phyloP scores from a whole-genome alignment of 1,140 invertebrate species.

The Plodia interpunctella region DNA sequence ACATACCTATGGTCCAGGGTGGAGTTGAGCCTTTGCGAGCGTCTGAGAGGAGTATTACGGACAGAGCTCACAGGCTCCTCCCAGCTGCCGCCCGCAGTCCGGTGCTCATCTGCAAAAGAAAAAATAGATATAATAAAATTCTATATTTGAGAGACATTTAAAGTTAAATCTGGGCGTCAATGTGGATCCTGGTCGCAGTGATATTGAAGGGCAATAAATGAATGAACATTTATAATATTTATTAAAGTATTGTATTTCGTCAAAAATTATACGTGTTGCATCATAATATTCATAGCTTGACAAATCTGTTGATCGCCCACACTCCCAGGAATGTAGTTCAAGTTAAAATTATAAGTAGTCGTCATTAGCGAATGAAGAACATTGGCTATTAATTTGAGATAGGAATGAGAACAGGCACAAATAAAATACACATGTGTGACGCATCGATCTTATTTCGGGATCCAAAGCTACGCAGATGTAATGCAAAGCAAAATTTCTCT shows the following conservation, averaged over 20 bases:
- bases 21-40: constrained; percentile 65
- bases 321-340: background rate
- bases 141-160: too few species aligned
- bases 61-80: constrained; percentile 71
- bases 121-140: background rate
- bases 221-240: too few species aligned
- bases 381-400: background rate
- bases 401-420: background rate
- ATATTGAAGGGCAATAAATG: too few species aligned
- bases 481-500: background rate
- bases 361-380: background rate
- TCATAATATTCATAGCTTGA: background rate
- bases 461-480: constrained; percentile 1
- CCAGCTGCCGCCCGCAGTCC: constrained; percentile 70
- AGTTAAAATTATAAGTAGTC: constrained; percentile 1
- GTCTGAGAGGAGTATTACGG: constrained; percentile 60
- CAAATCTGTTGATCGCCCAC: background rate
- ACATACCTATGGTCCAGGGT: constrained; percentile 66
- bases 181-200: too few species aligned
- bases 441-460: constrained; percentile 3
- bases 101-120: constrained; percentile 61
- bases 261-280: background rate
- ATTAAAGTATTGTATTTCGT: background rate
- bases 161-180: too few species aligned
- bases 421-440: constrained; percentile 5